Evolutionary conservation across 2,797 vertebrate species (phyloP).

Genomic region (Lophius americanus): DNA sequence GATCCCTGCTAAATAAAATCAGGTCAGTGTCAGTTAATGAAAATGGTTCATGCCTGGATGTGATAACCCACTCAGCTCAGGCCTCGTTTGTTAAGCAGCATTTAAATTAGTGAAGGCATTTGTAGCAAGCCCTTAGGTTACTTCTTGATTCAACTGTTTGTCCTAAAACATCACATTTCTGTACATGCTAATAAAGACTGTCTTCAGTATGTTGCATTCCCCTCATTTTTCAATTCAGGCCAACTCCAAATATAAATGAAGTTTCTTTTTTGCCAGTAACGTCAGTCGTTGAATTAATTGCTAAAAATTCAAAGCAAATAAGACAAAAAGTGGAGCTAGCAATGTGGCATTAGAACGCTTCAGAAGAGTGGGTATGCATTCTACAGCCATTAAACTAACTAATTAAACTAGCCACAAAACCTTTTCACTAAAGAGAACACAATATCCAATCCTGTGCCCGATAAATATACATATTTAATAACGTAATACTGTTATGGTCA

Average conservation of each 20-base stretch:
- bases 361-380: slow-evolving; percentile 2
- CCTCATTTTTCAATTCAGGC: not conserved
- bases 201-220: not conserved
- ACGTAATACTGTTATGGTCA: slow-evolving; percentile 29
- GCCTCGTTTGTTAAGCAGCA: slow-evolving; percentile 14
- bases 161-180: not conserved
- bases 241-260: slow-evolving; percentile 1
- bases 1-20: not conserved
- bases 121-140: not conserved
- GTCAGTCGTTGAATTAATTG: slow-evolving; percentile 8
- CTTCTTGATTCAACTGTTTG: not conserved
- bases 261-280: not conserved
- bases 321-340: slow-evolving; percentile 15
- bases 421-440: not conserved
- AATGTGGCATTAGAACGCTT: not conserved
- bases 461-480: slow-evolving; percentile 47
- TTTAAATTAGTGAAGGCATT: slow-evolving; percentile 4
- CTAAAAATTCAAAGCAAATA: slow-evolving; percentile 24
- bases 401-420: too few relatives aligned
- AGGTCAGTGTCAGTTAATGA: not conserved
- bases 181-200: not conserved
- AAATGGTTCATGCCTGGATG: not conserved
- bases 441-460: not conserved
- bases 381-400: not conserved
- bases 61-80: not conserved